Conservation (phyloP, 1,140 invertebrate species). For the Lerema accius region DNA sequence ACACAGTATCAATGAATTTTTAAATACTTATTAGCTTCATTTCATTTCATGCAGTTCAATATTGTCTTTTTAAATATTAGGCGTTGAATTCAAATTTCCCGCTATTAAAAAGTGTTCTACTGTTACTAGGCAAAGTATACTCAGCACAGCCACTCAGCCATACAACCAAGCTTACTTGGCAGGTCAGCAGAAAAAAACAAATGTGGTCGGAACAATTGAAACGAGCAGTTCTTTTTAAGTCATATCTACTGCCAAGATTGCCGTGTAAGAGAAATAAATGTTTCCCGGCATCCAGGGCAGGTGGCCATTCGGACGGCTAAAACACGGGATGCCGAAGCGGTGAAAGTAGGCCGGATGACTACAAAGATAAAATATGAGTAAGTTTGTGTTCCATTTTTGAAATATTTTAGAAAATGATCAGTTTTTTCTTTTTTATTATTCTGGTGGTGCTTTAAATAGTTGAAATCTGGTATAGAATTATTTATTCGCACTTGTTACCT, state of each 20-base stretch:
- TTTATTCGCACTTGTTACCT: too few species aligned
- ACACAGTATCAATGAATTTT: too few species aligned
- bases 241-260: conserved; percentile 32
- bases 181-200: conserved; percentile 19
- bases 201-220: conserved; percentile 25
- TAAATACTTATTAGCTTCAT: too few species aligned
- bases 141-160: too few species aligned
- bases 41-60: too few species aligned
- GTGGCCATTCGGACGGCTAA: conserved; percentile 18
- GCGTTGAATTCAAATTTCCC: too few species aligned
- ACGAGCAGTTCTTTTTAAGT: conserved; percentile 30
- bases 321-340: conserved; percentile 21
- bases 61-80: too few species aligned
- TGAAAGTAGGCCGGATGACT: conserved; percentile 18
- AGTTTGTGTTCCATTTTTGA: conserved; percentile 1
- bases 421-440: too few species aligned
- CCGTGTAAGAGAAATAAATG: conserved; percentile 30
- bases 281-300: conserved; percentile 24
- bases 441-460: too few species aligned
- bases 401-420: not conserved
- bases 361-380: conserved; percentile 8
- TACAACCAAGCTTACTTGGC: conserved; percentile 11
- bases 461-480: too few species aligned
- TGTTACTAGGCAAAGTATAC: too few species aligned
- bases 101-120: too few species aligned